These are phyloP conservation scores for Pygoscelis adeliae DNA, from an alignment of 2,113 vertebrate genomes.

Conservation along the genomic window DNA sequence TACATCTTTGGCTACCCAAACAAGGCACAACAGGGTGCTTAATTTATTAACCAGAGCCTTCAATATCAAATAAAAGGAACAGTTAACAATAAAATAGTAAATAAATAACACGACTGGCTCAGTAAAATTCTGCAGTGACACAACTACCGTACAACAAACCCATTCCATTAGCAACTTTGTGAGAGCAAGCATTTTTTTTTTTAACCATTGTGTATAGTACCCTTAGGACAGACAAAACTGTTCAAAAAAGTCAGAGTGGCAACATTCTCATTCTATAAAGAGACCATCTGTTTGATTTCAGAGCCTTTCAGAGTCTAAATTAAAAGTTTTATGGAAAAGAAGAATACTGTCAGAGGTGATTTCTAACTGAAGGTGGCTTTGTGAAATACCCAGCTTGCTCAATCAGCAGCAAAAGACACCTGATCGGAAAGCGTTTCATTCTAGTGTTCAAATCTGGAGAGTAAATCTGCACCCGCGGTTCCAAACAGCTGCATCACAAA, in stretches of 20 bases:
- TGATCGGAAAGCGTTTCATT: not conserved
- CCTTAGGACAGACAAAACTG: not conserved
- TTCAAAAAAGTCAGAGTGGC: not conserved
- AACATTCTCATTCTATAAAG: not conserved
- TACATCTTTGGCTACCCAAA: not conserved
- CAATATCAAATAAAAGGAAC: not conserved
- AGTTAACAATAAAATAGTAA: not conserved
- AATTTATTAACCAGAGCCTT: not conserved
- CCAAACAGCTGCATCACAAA: not conserved
- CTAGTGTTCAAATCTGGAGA: not conserved
- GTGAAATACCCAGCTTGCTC: not conserved
- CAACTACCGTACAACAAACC: not conserved
- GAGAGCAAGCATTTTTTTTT: not conserved
- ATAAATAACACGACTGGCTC: not conserved
- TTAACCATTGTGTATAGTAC: not conserved
- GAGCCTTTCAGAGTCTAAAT: not conserved
- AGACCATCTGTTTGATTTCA: not conserved
- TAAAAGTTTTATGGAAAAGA: not conserved
- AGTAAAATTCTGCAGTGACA: not conserved
- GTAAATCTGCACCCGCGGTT: not conserved
- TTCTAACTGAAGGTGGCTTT: not conserved
- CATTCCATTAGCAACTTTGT: not conserved
- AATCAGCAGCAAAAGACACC: not conserved
- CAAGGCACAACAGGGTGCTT: not conserved
- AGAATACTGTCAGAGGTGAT: not conserved